These are phyloP conservation scores for Eleginops maclovinus DNA, from an alignment of 2,113 vertebrate genomes.

Conservation along the genomic window DNA sequence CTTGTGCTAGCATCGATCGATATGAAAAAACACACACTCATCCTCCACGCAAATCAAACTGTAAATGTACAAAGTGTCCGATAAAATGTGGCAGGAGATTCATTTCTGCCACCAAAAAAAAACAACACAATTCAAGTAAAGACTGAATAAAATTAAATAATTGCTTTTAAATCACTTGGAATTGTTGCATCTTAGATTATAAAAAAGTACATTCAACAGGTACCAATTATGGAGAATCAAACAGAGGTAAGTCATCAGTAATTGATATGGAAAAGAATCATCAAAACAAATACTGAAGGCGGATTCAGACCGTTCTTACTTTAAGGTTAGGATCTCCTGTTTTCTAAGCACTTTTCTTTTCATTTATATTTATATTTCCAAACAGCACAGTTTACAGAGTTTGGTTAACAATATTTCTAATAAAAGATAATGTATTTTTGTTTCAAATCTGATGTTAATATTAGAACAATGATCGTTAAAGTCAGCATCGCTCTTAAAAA, in stretches of 20 bases:
- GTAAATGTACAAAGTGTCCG: slow-evolving; percentile 31
- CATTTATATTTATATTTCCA: too few relatives aligned
- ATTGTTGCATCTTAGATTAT: slow-evolving; percentile 71
- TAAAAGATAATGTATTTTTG: too few relatives aligned
- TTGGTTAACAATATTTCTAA: too few relatives aligned
- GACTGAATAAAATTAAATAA: slow-evolving; percentile 36
- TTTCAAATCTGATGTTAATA: not conserved
- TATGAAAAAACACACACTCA: slow-evolving; percentile 10
- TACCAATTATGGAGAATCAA: slow-evolving; percentile 58
- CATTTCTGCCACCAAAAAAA: slow-evolving; percentile 28
- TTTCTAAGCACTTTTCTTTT: too few relatives aligned
- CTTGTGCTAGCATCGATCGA: slow-evolving; percentile 40
- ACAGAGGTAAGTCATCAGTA: slow-evolving; percentile 59
- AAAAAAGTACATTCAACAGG: slow-evolving; percentile 81
- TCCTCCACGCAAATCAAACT: slow-evolving; percentile 19
- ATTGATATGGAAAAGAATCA: slow-evolving; percentile 15
- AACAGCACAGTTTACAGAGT: too few relatives aligned
- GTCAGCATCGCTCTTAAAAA: not conserved
- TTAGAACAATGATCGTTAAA: slow-evolving; percentile 48
- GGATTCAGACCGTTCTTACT: slow-evolving; percentile 6
- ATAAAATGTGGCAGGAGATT: slow-evolving; percentile 30
- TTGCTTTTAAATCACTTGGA: slow-evolving; percentile 62
- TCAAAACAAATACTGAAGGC: not conserved
- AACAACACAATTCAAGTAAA: slow-evolving; percentile 69
- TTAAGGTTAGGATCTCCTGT: not conserved